Evolutionary conservation across 2,888 invertebrate species (phyloP).

Genomic region (Caradrina clavipalpis): DNA sequence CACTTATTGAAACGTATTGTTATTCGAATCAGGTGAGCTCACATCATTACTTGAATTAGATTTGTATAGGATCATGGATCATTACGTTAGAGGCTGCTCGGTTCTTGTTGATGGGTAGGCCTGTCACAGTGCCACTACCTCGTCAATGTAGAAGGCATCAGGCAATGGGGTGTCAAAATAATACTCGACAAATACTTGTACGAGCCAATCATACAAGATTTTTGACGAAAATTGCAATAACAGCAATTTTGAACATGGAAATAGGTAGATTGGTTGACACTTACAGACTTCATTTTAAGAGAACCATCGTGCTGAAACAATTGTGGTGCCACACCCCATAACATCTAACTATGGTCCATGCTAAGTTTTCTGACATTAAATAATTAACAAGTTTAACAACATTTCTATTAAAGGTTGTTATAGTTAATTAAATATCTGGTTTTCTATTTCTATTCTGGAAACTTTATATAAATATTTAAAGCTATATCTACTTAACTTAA

Average conservation of each 20-base stretch:
- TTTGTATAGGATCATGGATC: conserved; percentile 42
- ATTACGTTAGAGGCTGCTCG: conserved; percentile 18
- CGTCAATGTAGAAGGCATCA: neutral
- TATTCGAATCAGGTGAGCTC: conserved; percentile 40
- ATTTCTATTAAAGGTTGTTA: neutral
- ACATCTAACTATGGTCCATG: neutral
- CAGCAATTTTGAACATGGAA: neutral
- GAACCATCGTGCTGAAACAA: neutral
- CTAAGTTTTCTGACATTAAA: neutral
- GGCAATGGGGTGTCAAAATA: neutral
- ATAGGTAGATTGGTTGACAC: neutral
- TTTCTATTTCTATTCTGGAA: too few relatives aligned
- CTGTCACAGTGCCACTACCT: conserved; percentile 10
- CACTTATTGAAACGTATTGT: conserved; percentile 34
- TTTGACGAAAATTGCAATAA: neutral
- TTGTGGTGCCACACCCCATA: neutral
- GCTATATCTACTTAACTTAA: neutral
- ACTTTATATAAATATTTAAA: neutral
- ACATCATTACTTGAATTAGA: conserved; percentile 48
- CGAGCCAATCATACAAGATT: neutral
- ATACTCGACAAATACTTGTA: neutral
- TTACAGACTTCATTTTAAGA: too few relatives aligned
- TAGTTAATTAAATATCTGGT: neutral
- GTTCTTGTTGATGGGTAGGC: conserved; percentile 7
- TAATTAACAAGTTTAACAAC: conserved; percentile 1